These are phyloP conservation scores for Actinia tenebrosa DNA, from an alignment of 64 coral and sea anemone species.

Conservation along the genomic window DNA sequence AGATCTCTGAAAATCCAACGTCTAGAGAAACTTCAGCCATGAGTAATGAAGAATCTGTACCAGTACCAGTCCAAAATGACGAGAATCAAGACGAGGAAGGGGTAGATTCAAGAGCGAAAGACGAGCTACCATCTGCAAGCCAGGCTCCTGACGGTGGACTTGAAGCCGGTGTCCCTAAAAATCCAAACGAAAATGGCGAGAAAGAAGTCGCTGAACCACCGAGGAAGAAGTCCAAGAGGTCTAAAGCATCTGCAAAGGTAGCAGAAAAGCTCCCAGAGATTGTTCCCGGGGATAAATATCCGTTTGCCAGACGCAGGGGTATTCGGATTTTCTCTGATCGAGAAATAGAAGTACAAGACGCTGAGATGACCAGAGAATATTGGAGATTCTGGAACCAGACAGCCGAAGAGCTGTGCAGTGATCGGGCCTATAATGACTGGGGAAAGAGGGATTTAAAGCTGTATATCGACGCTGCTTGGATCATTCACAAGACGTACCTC, in stretches of 20 bases:
- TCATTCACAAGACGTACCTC: constrained; percentile 91
- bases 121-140: constrained; percentile 16
- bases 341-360: constrained; percentile 94
- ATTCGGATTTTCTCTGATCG: constrained; percentile 94
- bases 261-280: constrained; percentile 10
- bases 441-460: constrained; percentile 99
- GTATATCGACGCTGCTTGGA: constrained; percentile 97
- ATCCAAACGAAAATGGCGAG: constrained; percentile 38
- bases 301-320: constrained; percentile 73
- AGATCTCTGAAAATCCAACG: neutral
- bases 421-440: constrained; percentile 98
- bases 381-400: constrained; percentile 98
- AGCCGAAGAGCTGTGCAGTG: constrained; percentile 92
- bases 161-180: neutral
- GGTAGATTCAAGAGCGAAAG: constrained; percentile 12
- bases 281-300: constrained; percentile 60
- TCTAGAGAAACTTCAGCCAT: neutral
- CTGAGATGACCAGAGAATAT: constrained; percentile 91
- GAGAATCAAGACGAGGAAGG: constrained; percentile 17
- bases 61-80: neutral
- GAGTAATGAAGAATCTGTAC: constrained; percentile 13
- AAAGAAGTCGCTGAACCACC: constrained; percentile 60
- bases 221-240: constrained; percentile 63
- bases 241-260: constrained; percentile 24
- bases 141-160: neutral